These are phyloP conservation scores for Sycophila texana DNA, from an alignment of 2,888 invertebrate genomes.

Conservation along the genomic window DNA sequence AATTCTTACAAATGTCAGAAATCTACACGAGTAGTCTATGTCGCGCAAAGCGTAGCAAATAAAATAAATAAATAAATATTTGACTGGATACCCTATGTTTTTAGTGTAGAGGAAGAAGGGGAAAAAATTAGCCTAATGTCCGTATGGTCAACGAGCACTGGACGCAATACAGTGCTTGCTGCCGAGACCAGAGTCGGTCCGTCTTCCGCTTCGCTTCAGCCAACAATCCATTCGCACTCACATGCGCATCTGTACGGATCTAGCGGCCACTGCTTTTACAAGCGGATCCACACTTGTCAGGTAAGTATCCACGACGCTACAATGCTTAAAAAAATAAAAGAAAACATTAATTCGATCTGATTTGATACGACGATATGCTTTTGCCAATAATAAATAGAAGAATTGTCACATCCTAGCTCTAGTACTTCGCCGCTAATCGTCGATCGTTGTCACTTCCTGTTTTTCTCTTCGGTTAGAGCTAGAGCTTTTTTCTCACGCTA, in stretches of 20 bases:
- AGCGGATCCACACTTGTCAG: constrained; percentile 71
- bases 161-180: constrained; percentile 73
- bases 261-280: constrained; percentile 72
- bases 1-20: too few species aligned
- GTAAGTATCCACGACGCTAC: constrained; percentile 61
- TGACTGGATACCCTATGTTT: background rate
- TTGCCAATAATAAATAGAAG: too few species aligned
- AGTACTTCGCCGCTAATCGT: too few species aligned
- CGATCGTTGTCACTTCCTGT: constrained; percentile 26
- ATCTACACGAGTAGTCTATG: too few species aligned
- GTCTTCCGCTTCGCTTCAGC: constrained; percentile 66
- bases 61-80: too few species aligned
- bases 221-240: constrained; percentile 66
- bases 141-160: constrained; percentile 75
- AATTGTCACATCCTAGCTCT: background rate
- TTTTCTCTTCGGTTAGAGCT: background rate
- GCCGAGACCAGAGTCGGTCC: constrained; percentile 67
- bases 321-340: too few species aligned
- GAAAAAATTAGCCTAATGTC: constrained; percentile 71
- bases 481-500: constrained; percentile 7
- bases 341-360: too few species aligned
- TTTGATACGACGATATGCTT: too few species aligned
- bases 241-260: constrained; percentile 68
- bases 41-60: too few species aligned
- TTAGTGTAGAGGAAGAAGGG: constrained; percentile 20